Percentiles rank a stretch among this genome's conserved stretches.
Conservation (phyloP, 1,140 invertebrate genomes). For the Atta colombica region DNA sequence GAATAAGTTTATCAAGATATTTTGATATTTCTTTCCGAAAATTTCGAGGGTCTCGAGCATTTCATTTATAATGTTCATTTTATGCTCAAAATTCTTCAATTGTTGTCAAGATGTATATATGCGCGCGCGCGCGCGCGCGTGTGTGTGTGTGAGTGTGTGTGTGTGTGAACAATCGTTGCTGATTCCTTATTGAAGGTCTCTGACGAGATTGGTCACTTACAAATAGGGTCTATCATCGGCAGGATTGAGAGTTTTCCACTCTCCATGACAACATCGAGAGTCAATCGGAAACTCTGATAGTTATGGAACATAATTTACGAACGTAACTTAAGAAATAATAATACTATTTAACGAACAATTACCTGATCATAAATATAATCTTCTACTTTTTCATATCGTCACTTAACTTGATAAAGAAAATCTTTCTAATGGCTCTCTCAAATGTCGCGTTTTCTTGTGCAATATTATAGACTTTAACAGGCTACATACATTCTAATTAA, state of each 20-base stretch:
- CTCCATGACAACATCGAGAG: background rate
- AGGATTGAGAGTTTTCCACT: background rate
- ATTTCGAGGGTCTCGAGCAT: background rate
- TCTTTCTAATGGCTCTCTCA: background rate
- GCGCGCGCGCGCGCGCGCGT: no score
- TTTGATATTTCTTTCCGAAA: conserved; percentile 6
- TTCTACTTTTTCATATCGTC: background rate
- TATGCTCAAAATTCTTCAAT: background rate
- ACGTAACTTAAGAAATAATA: background rate
- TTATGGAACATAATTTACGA: no score
- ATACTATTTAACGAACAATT: background rate
- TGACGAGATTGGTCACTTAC: conserved; percentile 31
- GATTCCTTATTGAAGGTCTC: conserved; percentile 15
- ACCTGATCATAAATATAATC: background rate
- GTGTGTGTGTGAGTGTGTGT: no score
- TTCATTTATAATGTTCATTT: conserved; percentile 4
- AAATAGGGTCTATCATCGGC: conserved; percentile 3
- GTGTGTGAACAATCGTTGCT: conserved; percentile 4
- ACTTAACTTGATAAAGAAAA: background rate
- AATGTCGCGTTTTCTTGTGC: background rate
- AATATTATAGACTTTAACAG: background rate
- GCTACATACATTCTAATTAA: no score
- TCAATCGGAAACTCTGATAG: background rate
- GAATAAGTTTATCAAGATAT: conserved; percentile 27
- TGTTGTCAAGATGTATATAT: background rate